Evolutionary conservation across 2,888 invertebrate genomes (phyloP), one percentile per base, ranked within the genome.

Genomic region (Drosophila aldrichi): DNA sequence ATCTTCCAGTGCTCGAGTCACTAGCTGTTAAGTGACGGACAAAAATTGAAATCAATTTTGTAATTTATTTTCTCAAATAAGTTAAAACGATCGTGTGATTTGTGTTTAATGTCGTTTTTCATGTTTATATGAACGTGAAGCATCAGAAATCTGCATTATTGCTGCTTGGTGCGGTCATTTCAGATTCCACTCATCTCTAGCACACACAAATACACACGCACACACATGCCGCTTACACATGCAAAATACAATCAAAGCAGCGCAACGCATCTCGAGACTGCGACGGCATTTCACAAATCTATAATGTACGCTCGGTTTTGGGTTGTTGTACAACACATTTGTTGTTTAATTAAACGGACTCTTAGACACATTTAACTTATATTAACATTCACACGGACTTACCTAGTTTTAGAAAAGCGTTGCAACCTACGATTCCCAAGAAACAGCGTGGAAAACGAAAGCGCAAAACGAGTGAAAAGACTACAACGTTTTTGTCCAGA

Each of bases 381-480:
- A 61, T 58, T 32, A 54, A 44, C 43, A 49, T 55, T 76, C 63
- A 41, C 48, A 64, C 52, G 38, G 58, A 89, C 84, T 89, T 88
- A 87, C 87, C 87, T 70, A 82, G 56, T 74, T 79, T 72, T 66
- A 74, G 79, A 57, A 70, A 80, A 79, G 81, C 78, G 81, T 67
- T 80, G 80, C 81, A 78, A 66, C 63, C 65, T 51, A 66, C 63
- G 76, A 68, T 49, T 66, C 80, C 63, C 51, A 71, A 77, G 83
- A 76, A 84, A 70, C 87, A 84, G 82, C 82, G 82, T 83, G 82
- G 72, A 79, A 77, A 87, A 70, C 77, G 78, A 77, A 70, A 87
- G 81, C 89, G 87, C 83, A 86, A 83, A 87, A 79, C 79, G 85
- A 89, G 75, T 88, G 84, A 88, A 84, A 86, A 79, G 86, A 81